Conservation (phyloP, 2,113 vertebrate species). For the Colius striatus region DNA sequence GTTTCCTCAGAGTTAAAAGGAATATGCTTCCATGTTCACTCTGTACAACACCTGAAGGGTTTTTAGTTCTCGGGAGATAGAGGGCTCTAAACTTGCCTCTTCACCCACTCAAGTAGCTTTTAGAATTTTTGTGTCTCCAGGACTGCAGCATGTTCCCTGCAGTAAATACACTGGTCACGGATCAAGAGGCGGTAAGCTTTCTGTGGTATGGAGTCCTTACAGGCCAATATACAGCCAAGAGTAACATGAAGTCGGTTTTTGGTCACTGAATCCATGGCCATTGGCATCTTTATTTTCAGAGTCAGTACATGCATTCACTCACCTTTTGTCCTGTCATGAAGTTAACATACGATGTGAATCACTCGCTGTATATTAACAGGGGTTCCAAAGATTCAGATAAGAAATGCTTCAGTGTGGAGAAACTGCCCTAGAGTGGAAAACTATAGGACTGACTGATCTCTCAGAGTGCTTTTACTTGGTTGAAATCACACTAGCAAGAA, state of each 20-base stretch:
- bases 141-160: not conserved
- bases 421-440: not conserved
- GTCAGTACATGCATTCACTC: not conserved
- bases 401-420: not conserved
- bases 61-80: not conserved
- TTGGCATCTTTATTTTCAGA: not conserved
- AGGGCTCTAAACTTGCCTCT: not conserved
- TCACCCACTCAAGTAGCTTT: not conserved
- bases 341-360: rapidly evolving
- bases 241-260: not conserved
- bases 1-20: not conserved
- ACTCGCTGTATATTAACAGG: rapidly evolving
- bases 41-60: not conserved
- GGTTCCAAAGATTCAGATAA: not conserved
- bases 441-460: not conserved
- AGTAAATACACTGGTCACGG: not conserved
- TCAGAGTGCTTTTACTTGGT: not conserved
- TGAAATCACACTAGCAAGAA: not conserved
- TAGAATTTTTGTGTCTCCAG: not conserved
- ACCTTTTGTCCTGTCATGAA: not conserved
- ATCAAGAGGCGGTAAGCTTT: not conserved
- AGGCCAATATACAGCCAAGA: not conserved
- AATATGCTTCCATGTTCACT: not conserved
- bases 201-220: not conserved
- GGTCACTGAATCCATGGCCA: not conserved